Evolutionary conservation across 2,888 invertebrate genomes (phyloP).

Genomic region (Hemicrepidius hirtus): DNA sequence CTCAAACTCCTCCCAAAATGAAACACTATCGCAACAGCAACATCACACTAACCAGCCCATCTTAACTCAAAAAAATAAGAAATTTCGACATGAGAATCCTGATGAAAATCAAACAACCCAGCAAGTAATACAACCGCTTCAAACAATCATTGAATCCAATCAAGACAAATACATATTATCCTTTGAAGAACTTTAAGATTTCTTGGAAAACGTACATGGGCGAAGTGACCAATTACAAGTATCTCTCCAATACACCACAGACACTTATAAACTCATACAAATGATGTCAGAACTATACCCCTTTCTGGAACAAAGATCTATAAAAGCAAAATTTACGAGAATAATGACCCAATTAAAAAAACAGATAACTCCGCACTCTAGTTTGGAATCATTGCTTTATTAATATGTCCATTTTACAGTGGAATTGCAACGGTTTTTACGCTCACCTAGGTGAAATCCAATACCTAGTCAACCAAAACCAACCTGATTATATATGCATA

Average conservation of each 20-base stretch:
- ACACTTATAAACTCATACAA: background rate
- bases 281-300: slow-evolving; percentile 1
- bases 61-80: background rate
- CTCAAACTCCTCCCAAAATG: background rate
- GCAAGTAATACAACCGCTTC: too few species aligned
- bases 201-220: background rate
- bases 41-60: background rate
- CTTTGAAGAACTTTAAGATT: background rate
- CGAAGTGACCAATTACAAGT: background rate
- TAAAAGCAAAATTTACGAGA: background rate
- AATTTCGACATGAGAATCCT: background rate
- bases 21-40: too few species aligned
- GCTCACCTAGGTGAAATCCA: background rate
- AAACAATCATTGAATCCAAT: background rate
- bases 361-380: background rate
- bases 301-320: background rate
- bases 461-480: background rate
- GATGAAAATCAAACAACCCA: background rate
- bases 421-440: too few species aligned
- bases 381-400: background rate
- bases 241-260: background rate
- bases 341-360: background rate
- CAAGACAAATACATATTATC: background rate
- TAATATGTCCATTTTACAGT: background rate
- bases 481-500: background rate